A percentile compares a stretch with the other conserved stretches of the same genome.
Evolutionary conservation across 2,888 invertebrate species (phyloP).

Genomic region (Antheraea yamamai): DNA sequence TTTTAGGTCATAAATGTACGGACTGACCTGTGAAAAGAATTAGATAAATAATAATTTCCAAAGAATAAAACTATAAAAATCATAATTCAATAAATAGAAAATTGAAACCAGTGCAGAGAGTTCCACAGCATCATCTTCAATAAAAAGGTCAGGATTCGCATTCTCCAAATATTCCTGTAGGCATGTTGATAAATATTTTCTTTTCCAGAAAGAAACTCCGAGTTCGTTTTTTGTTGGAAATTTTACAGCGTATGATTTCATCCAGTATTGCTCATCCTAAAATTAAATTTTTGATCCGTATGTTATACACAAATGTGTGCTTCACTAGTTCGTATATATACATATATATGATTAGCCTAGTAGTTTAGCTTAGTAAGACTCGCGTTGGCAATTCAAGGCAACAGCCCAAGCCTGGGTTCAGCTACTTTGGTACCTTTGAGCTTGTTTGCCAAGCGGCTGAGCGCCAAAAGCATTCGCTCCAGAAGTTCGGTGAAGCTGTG

Average conservation of each 20-base stretch:
- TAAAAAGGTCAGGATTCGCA: constrained; percentile 68
- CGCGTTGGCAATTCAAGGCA: too few relatives aligned
- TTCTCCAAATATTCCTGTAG: constrained; percentile 73
- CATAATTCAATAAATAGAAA: neutral
- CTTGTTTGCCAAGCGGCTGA: too few relatives aligned
- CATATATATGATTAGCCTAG: too few relatives aligned
- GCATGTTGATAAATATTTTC: constrained; percentile 74
- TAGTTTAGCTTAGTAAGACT: too few relatives aligned
- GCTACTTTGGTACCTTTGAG: too few relatives aligned
- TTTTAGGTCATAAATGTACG: constrained; percentile 75
- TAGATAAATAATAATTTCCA: constrained; percentile 4
- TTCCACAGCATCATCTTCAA: constrained; percentile 65
- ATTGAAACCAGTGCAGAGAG: constrained; percentile 59
- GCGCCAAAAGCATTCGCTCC: too few relatives aligned
- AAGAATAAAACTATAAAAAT: constrained; percentile 9
- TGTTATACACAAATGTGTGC: too few relatives aligned
- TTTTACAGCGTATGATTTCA: constrained; percentile 71
- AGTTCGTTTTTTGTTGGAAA: constrained; percentile 62
- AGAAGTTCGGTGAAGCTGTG: too few relatives aligned
- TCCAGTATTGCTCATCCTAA: constrained; percentile 85
- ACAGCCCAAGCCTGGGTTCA: too few relatives aligned
- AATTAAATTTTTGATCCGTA: constrained; percentile 33
- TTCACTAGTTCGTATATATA: too few relatives aligned
- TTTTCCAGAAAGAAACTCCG: constrained; percentile 83
- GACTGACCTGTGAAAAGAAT: constrained; percentile 60